Evolutionary conservation across 2,888 invertebrate species (phyloP), one percentile per base, ranked within the genome.

Genomic region (Drosophila neonasuta): DNA sequence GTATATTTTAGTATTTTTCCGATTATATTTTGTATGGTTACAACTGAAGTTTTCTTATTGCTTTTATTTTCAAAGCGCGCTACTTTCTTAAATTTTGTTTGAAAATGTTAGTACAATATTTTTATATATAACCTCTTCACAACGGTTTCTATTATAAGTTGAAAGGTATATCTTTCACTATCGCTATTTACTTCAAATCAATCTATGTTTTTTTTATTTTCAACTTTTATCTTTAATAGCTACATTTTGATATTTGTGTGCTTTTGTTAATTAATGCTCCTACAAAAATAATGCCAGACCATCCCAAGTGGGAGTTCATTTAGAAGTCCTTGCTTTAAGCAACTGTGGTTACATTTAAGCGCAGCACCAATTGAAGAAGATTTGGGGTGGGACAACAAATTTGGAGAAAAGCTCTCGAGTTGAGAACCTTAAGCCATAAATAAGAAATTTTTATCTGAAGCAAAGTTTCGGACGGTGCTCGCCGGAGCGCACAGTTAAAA

Each of bases 381-480:
- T 45, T 20, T 20, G 48, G 32, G 50, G 10, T 32, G 54, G 36
- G 62, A 34, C 60, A 68, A 60, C 67, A 70, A 79, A 76, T 76
- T 76, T 61, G 55, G 46, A 69, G 46, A 3, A 42, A 44, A 71
- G 79, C 79, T 74, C 67, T 69, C 58, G 65, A 68, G 58, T 71
- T 71, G 56, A 70, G 67, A 86, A 85, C 83, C 87, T 86, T 86
- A 80, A 86, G 87, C 87, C 86, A 82, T 82, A 87, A 87, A 87
- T 82, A 82, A 87, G 84, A 87, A 82, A 82, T 87, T 87, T 82
- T 82, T 82, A 87, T 82, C 88, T 87, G 74, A 68, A 80, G 80
- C 77, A 79, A 84, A 81, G 67, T 84, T 80, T 80, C 73, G 83
- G 81, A 79, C 73, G 68, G 64, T 86, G 82, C 49, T 81, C 77